Conservation (phyloP, 2,113 vertebrate genomes). For the Paramormyrops kingsleyae region DNA sequence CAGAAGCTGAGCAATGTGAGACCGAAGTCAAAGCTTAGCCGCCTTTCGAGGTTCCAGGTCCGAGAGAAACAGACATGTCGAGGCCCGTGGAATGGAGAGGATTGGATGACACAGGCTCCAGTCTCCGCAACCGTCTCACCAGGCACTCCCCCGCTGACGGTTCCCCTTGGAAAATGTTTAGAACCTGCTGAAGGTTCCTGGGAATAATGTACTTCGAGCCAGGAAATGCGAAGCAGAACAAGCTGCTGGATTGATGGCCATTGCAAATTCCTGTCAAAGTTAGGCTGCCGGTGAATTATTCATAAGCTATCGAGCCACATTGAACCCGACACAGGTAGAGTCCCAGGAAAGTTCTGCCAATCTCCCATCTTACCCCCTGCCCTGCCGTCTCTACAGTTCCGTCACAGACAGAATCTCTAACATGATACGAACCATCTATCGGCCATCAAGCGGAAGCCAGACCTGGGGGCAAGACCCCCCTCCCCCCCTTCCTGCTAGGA, state of each 20-base stretch:
- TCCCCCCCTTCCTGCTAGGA: neutral
- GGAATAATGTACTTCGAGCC: neutral
- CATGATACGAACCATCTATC: neutral
- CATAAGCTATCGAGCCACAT: neutral
- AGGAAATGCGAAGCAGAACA: neutral
- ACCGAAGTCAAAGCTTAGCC: neutral
- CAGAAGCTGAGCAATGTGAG: neutral
- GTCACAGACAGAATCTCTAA: neutral
- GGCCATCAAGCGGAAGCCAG: neutral
- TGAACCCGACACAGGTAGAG: neutral
- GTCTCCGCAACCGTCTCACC: neutral
- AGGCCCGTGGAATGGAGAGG: neutral
- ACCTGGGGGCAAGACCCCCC: neutral
- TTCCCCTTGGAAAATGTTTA: neutral
- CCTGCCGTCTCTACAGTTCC: neutral
- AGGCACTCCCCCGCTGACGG: neutral
- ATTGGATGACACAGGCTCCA: neutral
- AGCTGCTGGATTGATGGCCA: neutral
- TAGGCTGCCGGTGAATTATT: neutral
- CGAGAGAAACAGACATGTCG: neutral
- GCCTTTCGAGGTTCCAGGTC: neutral
- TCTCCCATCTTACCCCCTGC: neutral
- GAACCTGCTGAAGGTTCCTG: neutral
- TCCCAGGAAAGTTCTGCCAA: neutral
- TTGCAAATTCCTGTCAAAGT: neutral